These are phyloP conservation scores for Ceuthmochares aereus DNA, from an alignment of 2,113 vertebrate species.

Conservation along the genomic window DNA sequence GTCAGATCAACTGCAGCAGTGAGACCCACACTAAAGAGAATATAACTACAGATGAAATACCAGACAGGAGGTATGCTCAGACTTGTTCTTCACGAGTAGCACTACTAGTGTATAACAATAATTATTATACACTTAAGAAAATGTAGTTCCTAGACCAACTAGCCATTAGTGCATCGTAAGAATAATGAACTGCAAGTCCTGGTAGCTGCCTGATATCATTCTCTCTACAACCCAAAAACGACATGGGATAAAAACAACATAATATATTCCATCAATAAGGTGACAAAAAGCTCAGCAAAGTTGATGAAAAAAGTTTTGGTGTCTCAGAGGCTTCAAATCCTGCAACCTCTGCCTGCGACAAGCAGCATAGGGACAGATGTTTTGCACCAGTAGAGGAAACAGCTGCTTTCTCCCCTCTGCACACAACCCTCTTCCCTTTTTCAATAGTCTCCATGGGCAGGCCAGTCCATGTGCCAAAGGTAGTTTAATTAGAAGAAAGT, in stretches of 20 bases:
- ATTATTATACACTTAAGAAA: background rate
- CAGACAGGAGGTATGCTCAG: background rate
- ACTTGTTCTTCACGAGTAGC: background rate
- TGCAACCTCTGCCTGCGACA: background rate
- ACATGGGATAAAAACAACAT: background rate
- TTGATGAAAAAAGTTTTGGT: background rate
- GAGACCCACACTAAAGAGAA: background rate
- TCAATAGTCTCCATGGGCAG: background rate
- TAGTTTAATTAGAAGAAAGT: background rate
- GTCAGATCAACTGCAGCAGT: background rate
- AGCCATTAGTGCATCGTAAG: background rate
- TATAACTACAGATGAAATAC: background rate
- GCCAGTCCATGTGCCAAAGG: background rate
- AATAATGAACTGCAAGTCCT: conserved; percentile 4
- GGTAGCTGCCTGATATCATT: background rate
- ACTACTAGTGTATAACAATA: background rate
- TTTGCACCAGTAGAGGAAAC: background rate
- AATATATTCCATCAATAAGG: background rate
- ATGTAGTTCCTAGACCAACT: background rate
- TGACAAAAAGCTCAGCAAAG: background rate
- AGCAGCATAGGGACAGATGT: background rate
- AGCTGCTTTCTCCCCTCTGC: background rate
- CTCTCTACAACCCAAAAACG: background rate
- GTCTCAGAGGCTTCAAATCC: background rate
- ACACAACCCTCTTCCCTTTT: background rate